phyloP scores from a whole-genome alignment of 2,797 vertebrate species.

The Halcyon smyrnensis region DNA sequence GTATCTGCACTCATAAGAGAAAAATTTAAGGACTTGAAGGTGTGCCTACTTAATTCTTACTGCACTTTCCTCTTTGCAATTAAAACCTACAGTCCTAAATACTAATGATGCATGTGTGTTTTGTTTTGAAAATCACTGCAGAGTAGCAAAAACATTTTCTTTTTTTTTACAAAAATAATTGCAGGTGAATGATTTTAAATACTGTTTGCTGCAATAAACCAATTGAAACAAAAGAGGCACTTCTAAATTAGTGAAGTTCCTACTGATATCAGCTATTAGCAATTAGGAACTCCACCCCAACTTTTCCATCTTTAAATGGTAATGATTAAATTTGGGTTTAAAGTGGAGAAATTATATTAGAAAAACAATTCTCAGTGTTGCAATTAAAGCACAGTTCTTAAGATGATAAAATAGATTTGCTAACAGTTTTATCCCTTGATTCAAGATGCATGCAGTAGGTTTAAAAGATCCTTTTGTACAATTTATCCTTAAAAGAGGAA shows the following conservation, averaged over 20 bases:
- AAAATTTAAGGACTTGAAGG: background rate
- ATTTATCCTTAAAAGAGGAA: background rate
- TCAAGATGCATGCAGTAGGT: background rate
- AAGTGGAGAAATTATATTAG: conserved; percentile 72
- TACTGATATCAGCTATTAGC: conserved; percentile 68
- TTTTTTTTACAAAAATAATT: conserved; percentile 58
- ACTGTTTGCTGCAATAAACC: conserved; percentile 59
- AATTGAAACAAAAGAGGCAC: conserved; percentile 73
- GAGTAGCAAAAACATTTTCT: conserved; percentile 53
- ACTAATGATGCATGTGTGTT: conserved; percentile 15
- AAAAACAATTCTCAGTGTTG: conserved; percentile 60
- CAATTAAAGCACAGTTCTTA: conserved; percentile 66
- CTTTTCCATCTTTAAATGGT: conserved; percentile 60
- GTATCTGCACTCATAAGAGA: background rate
- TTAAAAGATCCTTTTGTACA: background rate
- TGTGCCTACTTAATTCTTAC: background rate
- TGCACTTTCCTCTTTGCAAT: background rate
- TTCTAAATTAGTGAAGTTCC: conserved; percentile 71
- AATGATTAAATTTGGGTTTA: conserved; percentile 70
- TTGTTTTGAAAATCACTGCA: conserved; percentile 47
- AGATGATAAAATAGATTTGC: conserved; percentile 61
- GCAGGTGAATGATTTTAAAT: conserved; percentile 67
- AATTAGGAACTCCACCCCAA: conserved; percentile 62
- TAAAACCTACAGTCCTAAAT: conserved; percentile 20
- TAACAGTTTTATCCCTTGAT: conserved; percentile 59